Percentiles rank a stretch among this genome's conserved stretches.
Evolutionary conservation across 2,113 vertebrate genomes (phyloP).

Genomic region (Narcine bancroftii): DNA sequence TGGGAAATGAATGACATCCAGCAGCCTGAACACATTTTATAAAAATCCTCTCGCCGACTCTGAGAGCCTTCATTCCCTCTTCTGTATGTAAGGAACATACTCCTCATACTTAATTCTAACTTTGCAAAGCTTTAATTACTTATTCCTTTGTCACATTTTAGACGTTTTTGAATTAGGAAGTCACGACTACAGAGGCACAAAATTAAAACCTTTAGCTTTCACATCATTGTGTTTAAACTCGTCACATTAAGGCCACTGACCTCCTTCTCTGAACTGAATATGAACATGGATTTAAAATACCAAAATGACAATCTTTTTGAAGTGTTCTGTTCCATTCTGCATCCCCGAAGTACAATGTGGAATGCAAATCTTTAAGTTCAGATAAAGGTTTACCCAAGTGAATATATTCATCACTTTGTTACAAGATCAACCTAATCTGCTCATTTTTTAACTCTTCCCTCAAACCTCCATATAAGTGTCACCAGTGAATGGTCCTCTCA

Average conservation of each 20-base stretch:
- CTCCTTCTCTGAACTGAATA: neutral
- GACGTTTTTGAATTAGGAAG: neutral
- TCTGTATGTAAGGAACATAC: neutral
- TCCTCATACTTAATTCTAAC: neutral
- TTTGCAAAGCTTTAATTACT: constrained; percentile 4
- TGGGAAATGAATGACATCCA: neutral
- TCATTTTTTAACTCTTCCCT: neutral
- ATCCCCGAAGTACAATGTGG: neutral
- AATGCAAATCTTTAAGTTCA: neutral
- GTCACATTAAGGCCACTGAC: neutral
- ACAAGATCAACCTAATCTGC: neutral
- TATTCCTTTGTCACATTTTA: constrained; percentile 24
- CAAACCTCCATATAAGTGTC: neutral
- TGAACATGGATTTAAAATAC: neutral
- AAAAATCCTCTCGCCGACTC: neutral
- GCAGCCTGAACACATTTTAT: neutral
- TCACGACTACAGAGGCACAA: constrained; percentile 11
- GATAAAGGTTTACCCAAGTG: neutral
- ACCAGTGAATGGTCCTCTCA: no score
- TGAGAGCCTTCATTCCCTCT: neutral
- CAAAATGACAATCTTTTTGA: neutral
- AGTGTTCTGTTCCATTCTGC: neutral
- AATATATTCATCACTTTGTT: constrained; percentile 1
- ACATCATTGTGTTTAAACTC: neutral
- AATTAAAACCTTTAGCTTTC: constrained; percentile 31